Conservation (phyloP, 2,113 vertebrate genomes). For the Accipiter virgatus region DNA sequence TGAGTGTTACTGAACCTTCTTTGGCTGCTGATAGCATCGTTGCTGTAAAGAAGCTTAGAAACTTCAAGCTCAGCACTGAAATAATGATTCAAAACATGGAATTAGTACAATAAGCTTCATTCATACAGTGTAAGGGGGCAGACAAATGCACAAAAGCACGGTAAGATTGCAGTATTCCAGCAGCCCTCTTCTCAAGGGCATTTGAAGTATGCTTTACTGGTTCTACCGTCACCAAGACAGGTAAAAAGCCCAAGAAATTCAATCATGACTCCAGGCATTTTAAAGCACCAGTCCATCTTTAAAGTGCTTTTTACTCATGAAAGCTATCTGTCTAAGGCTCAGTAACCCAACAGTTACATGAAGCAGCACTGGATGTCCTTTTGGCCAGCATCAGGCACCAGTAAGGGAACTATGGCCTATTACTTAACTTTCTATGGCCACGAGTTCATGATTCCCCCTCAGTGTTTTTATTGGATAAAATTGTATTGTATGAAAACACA, state of each 20-base stretch:
- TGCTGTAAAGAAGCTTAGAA: background rate
- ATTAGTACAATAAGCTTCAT: constrained; percentile 6
- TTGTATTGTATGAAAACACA: background rate
- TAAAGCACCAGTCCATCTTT: background rate
- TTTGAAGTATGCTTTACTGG: background rate
- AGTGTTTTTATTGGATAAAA: background rate
- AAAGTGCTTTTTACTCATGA: background rate
- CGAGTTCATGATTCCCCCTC: background rate
- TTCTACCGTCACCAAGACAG: background rate
- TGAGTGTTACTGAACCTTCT: background rate
- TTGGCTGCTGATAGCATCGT: background rate
- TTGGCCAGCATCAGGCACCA: background rate
- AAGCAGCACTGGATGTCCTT: background rate
- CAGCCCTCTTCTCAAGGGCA: background rate
- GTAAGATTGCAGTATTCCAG: background rate
- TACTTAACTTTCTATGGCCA: background rate
- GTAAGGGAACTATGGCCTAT: background rate
- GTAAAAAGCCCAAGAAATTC: background rate
- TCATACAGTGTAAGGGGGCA: background rate
- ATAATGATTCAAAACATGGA: background rate
- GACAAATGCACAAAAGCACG: background rate
- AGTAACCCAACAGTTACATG: background rate
- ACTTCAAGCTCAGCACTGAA: background rate
- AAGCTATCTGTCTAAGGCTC: background rate
- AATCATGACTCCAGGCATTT: background rate